Evolutionary conservation across 2,797 vertebrate genomes (phyloP).

Genomic region (Leptodactylus fallax): DNA sequence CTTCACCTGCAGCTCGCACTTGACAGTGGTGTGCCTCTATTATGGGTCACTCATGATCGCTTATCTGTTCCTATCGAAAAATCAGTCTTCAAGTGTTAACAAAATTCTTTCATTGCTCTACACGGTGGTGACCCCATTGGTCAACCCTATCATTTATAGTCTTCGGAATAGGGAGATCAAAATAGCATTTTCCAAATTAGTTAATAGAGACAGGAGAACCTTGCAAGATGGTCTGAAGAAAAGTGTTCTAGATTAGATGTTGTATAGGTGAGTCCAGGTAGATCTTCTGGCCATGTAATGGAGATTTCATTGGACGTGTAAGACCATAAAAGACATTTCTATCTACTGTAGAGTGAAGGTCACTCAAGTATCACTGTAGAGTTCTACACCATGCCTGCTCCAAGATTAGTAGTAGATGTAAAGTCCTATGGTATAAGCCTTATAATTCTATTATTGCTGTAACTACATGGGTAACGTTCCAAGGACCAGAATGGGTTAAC

Average conservation of each 20-base stretch:
- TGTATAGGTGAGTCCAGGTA: not conserved
- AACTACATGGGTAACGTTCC: too few relatives aligned
- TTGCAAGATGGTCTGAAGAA: not conserved
- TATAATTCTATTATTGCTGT: too few relatives aligned
- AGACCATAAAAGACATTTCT: too few relatives aligned
- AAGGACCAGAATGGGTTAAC: too few relatives aligned
- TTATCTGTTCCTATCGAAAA: conserved; percentile 70
- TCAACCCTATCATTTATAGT: conserved; percentile 49
- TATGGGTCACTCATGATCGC: conserved; percentile 73
- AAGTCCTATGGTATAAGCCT: too few relatives aligned
- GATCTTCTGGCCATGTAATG: too few relatives aligned
- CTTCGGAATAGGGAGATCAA: conserved; percentile 44
- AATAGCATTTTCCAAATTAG: not conserved
- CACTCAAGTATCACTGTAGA: too few relatives aligned
- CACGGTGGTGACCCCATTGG: conserved; percentile 21
- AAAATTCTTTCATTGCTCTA: conserved; percentile 40
- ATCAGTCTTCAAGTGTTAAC: conserved; percentile 6
- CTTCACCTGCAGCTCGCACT: conserved; percentile 73
- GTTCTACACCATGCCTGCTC: too few relatives aligned
- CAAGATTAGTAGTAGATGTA: too few relatives aligned
- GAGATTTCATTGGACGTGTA: too few relatives aligned
- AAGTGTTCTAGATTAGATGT: not conserved
- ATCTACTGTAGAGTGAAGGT: too few relatives aligned
- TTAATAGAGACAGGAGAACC: not conserved
- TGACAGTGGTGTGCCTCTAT: conserved; percentile 71